These are phyloP conservation scores for Marcusenius ussheri DNA, from an alignment of 2,113 vertebrate genomes.

Conservation along the genomic window DNA sequence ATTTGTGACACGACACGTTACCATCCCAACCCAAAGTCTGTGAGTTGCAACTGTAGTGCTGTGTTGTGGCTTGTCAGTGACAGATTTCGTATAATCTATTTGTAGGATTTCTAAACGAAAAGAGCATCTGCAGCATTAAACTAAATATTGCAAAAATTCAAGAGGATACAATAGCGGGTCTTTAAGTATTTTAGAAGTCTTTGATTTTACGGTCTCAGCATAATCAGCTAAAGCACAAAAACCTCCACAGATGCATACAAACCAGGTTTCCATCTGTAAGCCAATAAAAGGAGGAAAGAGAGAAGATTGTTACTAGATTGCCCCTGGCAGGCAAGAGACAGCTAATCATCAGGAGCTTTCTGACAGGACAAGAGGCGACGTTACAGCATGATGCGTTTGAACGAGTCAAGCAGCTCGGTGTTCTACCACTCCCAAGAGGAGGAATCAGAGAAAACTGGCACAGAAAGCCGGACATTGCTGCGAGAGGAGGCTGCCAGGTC, in stretches of 20 bases:
- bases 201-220: not conserved
- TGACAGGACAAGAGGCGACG: constrained; percentile 75
- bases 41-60: constrained; percentile 52
- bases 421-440: constrained; percentile 92
- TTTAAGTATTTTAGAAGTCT: not conserved
- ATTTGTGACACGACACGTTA: constrained; percentile 76
- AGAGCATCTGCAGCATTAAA: not conserved
- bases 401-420: constrained; percentile 82
- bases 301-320: not conserved
- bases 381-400: constrained; percentile 77
- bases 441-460: constrained; percentile 43
- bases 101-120: not conserved
- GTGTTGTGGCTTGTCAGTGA: not conserved
- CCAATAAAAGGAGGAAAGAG: not conserved
- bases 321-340: not conserved
- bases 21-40: constrained; percentile 68
- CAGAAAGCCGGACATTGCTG: constrained; percentile 43
- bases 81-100: not conserved
- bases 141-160: not conserved
- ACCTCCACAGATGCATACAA: not conserved
- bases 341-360: not conserved
- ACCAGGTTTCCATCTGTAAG: not conserved
- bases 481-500: constrained; percentile 37
- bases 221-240: not conserved
- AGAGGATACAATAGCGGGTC: not conserved